A percentile compares a stretch with the other conserved stretches of the same genome.
Conservation (phyloP, 2,888 invertebrate species). For the Chloroclystis v-ata region DNA sequence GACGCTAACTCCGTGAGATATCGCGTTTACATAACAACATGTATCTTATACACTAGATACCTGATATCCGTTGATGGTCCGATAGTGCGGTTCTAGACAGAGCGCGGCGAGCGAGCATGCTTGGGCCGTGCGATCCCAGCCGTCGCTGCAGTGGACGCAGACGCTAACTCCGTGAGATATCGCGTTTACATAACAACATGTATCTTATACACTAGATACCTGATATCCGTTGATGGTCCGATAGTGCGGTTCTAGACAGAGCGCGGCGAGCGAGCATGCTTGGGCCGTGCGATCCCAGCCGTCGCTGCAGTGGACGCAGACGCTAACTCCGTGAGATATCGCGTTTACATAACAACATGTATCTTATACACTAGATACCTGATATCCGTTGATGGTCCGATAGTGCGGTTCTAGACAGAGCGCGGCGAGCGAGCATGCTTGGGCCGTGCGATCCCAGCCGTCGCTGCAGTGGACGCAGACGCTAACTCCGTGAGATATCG, state of each 20-base stretch:
- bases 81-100: slow-evolving; percentile 95
- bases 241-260: slow-evolving; percentile 97
- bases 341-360: too few species aligned
- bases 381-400: slow-evolving; percentile 12
- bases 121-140: too few species aligned
- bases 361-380: too few species aligned
- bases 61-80: slow-evolving; percentile 15
- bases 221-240: slow-evolving; percentile 14
- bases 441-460: too few species aligned
- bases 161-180: slow-evolving; percentile 87
- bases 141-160: too few species aligned
- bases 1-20: not conserved
- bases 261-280: slow-evolving; percentile 96
- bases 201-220: too few species aligned
- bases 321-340: slow-evolving; percentile 86
- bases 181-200: too few species aligned
- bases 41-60: too few species aligned
- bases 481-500: slow-evolving; percentile 86
- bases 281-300: too few species aligned
- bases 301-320: too few species aligned
- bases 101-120: slow-evolving; percentile 97
- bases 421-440: slow-evolving; percentile 97
- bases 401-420: slow-evolving; percentile 97
- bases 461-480: too few species aligned
- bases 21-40: too few species aligned